phyloP scores from a whole-genome alignment of 2,797 vertebrate species.

The Poecilia picta region DNA sequence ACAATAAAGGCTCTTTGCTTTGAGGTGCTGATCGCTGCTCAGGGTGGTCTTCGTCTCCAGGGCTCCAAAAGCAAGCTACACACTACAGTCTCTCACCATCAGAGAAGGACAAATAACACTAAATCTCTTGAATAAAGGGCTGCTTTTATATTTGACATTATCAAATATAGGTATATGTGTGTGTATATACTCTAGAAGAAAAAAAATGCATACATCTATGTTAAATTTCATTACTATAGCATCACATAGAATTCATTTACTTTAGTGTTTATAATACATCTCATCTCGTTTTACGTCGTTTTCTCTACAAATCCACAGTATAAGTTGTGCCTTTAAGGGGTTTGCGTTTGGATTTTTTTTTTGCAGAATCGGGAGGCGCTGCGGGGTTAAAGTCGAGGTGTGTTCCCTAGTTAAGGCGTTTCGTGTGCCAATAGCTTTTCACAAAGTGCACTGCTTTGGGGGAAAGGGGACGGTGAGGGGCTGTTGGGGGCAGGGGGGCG shows the following conservation, averaged over 20 bases:
- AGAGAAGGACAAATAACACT: slow-evolving; percentile 59
- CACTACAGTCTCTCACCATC: slow-evolving; percentile 46
- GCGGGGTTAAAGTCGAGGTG: slow-evolving; percentile 56
- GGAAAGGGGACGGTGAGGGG: neutral
- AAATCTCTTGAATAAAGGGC: slow-evolving; percentile 72
- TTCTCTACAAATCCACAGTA: slow-evolving; percentile 78
- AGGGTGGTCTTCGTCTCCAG: slow-evolving; percentile 37
- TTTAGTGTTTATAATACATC: slow-evolving; percentile 70
- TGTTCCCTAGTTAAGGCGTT: slow-evolving; percentile 81
- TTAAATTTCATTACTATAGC: slow-evolving; percentile 73
- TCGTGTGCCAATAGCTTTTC: slow-evolving; percentile 78
- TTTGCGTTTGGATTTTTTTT: neutral
- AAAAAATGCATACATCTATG: slow-evolving; percentile 75
- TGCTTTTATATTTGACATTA: slow-evolving; percentile 73
- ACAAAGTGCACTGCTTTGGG: slow-evolving; percentile 79
- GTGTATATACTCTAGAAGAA: slow-evolving; percentile 69
- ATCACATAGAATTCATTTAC: slow-evolving; percentile 71
- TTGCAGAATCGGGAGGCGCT: slow-evolving; percentile 48
- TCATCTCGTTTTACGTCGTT: slow-evolving; percentile 54
- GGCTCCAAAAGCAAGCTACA: slow-evolving; percentile 47
- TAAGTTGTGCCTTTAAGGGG: slow-evolving; percentile 70
- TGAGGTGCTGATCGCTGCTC: slow-evolving; percentile 37
- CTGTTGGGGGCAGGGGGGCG: neutral
- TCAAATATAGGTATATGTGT: slow-evolving; percentile 78
- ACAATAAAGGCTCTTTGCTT: neutral